Percentiles rank a stretch among this genome's conserved stretches.
phyloP scores from a whole-genome alignment of 2,797 vertebrate species.

The Onychomys arenicola region DNA sequence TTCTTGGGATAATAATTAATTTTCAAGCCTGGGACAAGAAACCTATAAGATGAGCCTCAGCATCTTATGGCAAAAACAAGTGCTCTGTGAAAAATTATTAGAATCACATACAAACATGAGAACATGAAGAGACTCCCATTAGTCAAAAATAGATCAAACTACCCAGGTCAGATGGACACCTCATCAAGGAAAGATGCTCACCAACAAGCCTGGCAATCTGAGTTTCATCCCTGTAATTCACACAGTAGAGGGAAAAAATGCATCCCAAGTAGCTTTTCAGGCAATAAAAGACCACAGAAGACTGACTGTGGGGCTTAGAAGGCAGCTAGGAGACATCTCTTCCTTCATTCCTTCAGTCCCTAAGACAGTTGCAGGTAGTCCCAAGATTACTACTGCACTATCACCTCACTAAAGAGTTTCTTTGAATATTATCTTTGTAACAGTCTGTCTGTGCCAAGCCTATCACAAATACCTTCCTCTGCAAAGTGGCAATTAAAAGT shows the following conservation, averaged over 20 bases:
- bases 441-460: background rate
- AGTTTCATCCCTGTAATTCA: background rate
- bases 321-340: background rate
- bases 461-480: constrained; percentile 55
- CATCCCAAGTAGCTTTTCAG: background rate
- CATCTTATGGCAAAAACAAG: constrained; percentile 16
- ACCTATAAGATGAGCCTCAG: constrained; percentile 33
- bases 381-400: background rate
- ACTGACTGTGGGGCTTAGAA: background rate
- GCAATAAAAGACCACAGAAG: background rate
- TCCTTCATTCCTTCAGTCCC: background rate
- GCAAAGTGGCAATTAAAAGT: constrained; percentile 41
- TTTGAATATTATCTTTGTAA: constrained; percentile 46
- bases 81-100: constrained; percentile 50
- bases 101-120: background rate
- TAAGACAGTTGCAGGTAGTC: background rate
- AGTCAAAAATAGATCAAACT: constrained; percentile 16
- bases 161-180: background rate
- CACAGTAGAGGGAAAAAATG: background rate
- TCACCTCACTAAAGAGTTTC: background rate
- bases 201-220: background rate
- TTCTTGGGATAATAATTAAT: background rate
- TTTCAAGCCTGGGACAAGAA: constrained; percentile 43
- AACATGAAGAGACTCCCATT: background rate
- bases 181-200: background rate